Percentiles rank a stretch among this genome's conserved stretches.
Evolutionary conservation across 2,888 invertebrate genomes (phyloP).

Genomic region (Argynnis bischoffii): DNA sequence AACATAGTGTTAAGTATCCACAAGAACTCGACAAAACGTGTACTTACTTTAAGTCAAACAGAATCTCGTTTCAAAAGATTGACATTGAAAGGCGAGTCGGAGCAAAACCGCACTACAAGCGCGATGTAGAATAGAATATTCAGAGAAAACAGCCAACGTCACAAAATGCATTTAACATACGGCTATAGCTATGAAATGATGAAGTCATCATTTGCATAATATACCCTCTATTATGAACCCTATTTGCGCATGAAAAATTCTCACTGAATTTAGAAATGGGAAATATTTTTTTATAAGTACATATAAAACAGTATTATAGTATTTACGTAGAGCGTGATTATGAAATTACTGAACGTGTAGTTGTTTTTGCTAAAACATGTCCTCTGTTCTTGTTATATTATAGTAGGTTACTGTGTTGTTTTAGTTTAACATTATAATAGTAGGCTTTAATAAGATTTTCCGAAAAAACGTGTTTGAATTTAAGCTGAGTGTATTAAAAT

Average conservation of each 20-base stretch:
- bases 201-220: constrained; percentile 23
- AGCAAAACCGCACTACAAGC: constrained; percentile 24
- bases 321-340: too few species aligned
- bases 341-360: too few species aligned
- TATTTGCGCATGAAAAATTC: constrained; percentile 31
- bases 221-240: constrained; percentile 24
- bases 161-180: constrained; percentile 28
- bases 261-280: constrained; percentile 12
- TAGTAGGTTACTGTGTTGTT: too few species aligned
- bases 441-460: too few species aligned
- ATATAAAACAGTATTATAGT: background rate
- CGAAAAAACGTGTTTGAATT: too few species aligned
- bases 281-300: constrained; percentile 1
- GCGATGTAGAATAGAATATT: constrained; percentile 14
- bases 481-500: too few species aligned
- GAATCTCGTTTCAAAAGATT: constrained; percentile 42
- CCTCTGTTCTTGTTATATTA: too few species aligned
- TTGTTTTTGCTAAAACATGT: too few species aligned
- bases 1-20: constrained; percentile 6
- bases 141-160: constrained; percentile 20
- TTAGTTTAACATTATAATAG: too few species aligned
- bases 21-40: constrained; percentile 21
- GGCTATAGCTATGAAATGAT: constrained; percentile 18
- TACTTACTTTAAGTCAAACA: constrained; percentile 36
- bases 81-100: constrained; percentile 39